Base-by-base conservation (phyloP, 2,113 vertebrate species). In the Rhineura floridana region DNA sequence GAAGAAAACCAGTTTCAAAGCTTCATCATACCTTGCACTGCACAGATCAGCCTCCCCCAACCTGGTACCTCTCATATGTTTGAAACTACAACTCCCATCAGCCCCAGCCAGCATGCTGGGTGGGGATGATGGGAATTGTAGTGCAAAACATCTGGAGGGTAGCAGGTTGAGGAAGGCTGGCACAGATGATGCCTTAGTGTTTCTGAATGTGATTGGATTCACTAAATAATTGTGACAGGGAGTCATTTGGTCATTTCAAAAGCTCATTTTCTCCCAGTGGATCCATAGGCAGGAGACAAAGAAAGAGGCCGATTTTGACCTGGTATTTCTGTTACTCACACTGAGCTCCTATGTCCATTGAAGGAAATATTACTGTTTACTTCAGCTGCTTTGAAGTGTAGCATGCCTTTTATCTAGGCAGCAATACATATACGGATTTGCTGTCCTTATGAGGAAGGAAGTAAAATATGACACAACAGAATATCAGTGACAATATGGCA, bases 381-480 rank as follows among this genome's bases (percentile, higher is more conserved):
- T 87, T 80, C 85, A 87, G 63, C 85, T 87, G 85, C 77, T 81
- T 70, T 70, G 39, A 55, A 87, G 85, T 87, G 85, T 55, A 55
- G 17, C 36, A 13, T 59, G 48, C 65, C 85, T 87, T 87, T 81
- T 81, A 87, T 87, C 65, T 80, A 59, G 62, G 48, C 6, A 44
- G 69, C 39, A 85, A 55, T 81, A 44, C n/a, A 39, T 59, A 46
- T 6, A 23, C 36, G 42, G 10, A 80, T 67, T 87, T 80, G 85
- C 76, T 70, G 52, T 87, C 15, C 7, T 48, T 81, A 52, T 44
- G 48, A 87, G 52, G 65, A 46, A 87, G 63, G 63, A 69, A 67
- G 36, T 7, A 44, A 87, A 23, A 13, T 79, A 33, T 55, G 85
- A 80, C 65, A 67, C 21, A 81, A 87, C 36, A 70, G 77, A 81